Evolutionary conservation across 2,797 vertebrate genomes (phyloP), one percentile per base, ranked within the genome.

Genomic region (Enteromius unitaeniatus): DNA sequence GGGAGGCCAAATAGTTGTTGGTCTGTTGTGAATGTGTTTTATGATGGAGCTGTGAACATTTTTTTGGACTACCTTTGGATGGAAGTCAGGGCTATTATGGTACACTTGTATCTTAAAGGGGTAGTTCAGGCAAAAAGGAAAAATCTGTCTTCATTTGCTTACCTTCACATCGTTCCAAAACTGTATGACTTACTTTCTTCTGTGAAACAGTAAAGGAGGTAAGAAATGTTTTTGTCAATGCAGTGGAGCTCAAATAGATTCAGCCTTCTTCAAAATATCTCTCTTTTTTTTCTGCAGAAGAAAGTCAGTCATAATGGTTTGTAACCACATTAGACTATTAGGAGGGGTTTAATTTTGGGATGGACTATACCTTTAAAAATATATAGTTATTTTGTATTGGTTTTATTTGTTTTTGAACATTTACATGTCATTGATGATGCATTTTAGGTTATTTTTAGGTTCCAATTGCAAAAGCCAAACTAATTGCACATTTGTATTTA

Each of bases 11-110:
- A 28, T 10, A 14, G n/a, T 19, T 7, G 19, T 21, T 42, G 15
- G 23, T 70, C 2, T 51, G 64, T 42, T n/a, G 4, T 81, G 79
- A 80, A 81, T 42, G 26, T 55, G 68, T 60, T 72, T 45, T 47
- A 17, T 42, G 13, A 70, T 58, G n/a, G 26, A 72, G 23, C 6
- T 23, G 45, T 37, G 45, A 51, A 65, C 13, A 23, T 72, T 15
- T 72, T 15, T 13, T 6, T 47, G 42, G n/a, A 72, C 6, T 21
- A 13, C 11, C n/a, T 42, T 42, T 19, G 17, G 40, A 11, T 69
- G n/a, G 3, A 49, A n/a, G 14, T 72, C 14, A 17, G 23, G 13
- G 26, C 13, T 15, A 28, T 62, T 31, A 62, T 28, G 13, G 26
- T 62, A 28, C 60, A 15, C 2, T 62, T 62, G 23, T 4, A 28